Base-by-base conservation (phyloP, 2,888 invertebrate species). In the Nephrotoma appendiculata region DNA sequence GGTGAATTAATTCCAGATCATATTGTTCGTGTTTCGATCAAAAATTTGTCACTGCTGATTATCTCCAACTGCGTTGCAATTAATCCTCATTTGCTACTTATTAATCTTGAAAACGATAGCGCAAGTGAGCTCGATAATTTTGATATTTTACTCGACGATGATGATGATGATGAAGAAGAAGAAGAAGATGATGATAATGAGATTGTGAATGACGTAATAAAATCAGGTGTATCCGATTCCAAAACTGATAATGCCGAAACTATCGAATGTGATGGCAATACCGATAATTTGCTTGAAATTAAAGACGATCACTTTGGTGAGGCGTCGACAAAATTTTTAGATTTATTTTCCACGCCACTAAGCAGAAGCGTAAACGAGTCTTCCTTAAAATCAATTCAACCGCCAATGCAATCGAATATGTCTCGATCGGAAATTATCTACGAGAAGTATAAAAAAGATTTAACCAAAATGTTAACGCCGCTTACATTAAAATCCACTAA, bases 11-110 rank as follows among this genome's bases (percentile, higher is more conserved):
- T 96, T 88, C 92, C 95, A 1, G 98, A 98, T 90, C 94, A 94
- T 90, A 92, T 92, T 41, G 95, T 96, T 48, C 93, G 98, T 48
- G 97, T 99, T 44, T 98, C 98, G 87, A 96, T 98, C 0, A 98
- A 98, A 92, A 95, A 96, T 6, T 93, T 98, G 52, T 96, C 98
- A 0, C 90, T 98, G 31, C 94, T 94, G 86, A 98, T 97, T 90
- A 91, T 98, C 41, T 94, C 95, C 0, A 95, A 95, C 88, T 94
- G 97, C 86, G 91, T 97, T 48, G 93, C 94, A 57, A 90, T 97
- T 41, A 94, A 94, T 89, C 98, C 98, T 0, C 93, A 94, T 88
- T 92, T 95, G 5, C 93, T 98, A 87, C 94, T 95, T 0, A 90
- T 95, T 88, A 93, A 93, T 88, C 89, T 95, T 87, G 94, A 95